Evolutionary conservation across 1,140 invertebrate species (phyloP), one percentile per base, ranked within the genome.

Genomic region (Teleopsis dalmanni): DNA sequence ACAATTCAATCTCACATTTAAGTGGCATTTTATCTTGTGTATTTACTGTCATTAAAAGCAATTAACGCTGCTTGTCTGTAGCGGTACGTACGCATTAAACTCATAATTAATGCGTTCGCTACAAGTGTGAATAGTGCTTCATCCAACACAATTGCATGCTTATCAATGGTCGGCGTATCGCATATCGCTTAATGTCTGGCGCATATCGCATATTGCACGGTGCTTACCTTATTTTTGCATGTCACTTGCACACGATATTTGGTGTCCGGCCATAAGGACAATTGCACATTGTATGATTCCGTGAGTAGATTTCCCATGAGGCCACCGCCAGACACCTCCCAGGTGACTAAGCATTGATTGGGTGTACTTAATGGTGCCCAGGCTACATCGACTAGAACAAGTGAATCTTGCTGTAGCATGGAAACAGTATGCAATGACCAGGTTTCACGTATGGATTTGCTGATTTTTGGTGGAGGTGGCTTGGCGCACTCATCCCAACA

Each of bases 261-360:
- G 13, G 84, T 86, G 57, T 87, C 83, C 11, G 85, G 85, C 84
- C 85, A 87, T 19, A 88, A 64, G 19, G 84, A 87, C 33, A 88
- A 70, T 33, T 84, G 85, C 23, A 87, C 85, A 51, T 79, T 79
- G 31, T 83, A 87, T 1, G 84, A 82, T 58, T 87, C 83, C 21
- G 85, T 88, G 57, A 87, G 83, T n/a, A 88, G 74, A 71, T 88
- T 87, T 40, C 86, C 86, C 65, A 85, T 87, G n/a, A 88, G 73
- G 26, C 85, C 85, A 37, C 84, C 85, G 35, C 85, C 85, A 56
- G 84, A 83, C 8, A 87, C 82, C 75, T 88, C 85, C 86, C 86
- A 88, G 33, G 84, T 87, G 42, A 88, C 84, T 55, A 88, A 74
- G 67, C 87, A 88, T 27, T 86, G 78, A 47, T 75, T 79, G 50